phyloP scores from a whole-genome alignment of 37 sponge, comb jelly and placozoan species.

The Aplysina aerophoba region DNA sequence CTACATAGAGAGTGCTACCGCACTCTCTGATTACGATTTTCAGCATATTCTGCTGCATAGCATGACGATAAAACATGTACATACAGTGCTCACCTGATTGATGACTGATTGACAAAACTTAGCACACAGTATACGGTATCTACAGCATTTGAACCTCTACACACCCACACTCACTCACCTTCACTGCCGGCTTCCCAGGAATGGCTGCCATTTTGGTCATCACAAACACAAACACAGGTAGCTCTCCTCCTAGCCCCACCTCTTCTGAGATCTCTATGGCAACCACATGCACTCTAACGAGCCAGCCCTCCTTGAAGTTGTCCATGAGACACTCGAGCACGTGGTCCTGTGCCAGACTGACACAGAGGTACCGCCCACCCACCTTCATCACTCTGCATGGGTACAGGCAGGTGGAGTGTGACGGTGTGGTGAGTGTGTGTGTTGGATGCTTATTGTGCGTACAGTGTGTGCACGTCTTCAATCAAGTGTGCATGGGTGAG shows the following conservation, averaged over 20 bases:
- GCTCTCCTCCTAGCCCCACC: conserved; percentile 53
- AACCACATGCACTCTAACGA: conserved; percentile 83
- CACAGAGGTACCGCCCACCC: conserved; percentile 83
- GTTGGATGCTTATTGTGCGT: too few relatives aligned
- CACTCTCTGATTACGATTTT: too few relatives aligned
- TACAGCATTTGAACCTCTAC: too few relatives aligned
- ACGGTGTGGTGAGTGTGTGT: too few relatives aligned
- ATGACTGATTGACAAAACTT: too few relatives aligned
- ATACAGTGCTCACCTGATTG: too few relatives aligned
- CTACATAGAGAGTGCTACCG: too few relatives aligned
- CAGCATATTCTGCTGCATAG: too few relatives aligned
- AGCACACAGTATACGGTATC: too few relatives aligned
- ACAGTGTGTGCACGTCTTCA: too few relatives aligned
- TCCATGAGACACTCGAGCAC: conserved; percentile 59
- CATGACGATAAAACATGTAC: too few relatives aligned
- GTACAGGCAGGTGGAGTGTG: neutral
- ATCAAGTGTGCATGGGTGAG: too few relatives aligned
- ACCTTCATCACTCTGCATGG: conserved; percentile 65
- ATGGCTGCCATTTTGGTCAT: conserved; percentile 76
- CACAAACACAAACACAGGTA: conserved; percentile 89
- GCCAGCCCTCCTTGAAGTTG: conserved; percentile 61
- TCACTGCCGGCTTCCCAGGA: conserved; percentile 46
- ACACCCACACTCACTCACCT: conserved; percentile 46
- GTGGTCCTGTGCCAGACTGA: conserved; percentile 77
- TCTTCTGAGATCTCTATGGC: conserved; percentile 4